Conservation (phyloP, 2,113 vertebrate genomes). For the Pteronura brasiliensis region DNA sequence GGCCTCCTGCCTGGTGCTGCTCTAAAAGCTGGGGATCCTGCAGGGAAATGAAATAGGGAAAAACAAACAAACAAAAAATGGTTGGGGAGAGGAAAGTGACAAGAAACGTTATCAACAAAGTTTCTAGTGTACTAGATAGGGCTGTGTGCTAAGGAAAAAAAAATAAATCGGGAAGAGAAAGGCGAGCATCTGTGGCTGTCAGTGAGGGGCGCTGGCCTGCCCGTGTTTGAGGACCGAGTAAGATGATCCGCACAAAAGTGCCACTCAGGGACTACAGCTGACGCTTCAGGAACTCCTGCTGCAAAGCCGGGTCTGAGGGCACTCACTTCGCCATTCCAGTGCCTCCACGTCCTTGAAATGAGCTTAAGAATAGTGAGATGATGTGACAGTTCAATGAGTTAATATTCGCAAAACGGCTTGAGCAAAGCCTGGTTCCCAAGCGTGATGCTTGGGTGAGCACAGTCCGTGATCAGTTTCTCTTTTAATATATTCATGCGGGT, state of each 20-base stretch:
- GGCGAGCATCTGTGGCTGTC: not conserved
- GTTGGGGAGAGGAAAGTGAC: not conserved
- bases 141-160: not conserved
- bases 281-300: too few species aligned
- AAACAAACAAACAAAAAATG: not conserved
- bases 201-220: not conserved
- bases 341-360: not conserved
- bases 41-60: not conserved
- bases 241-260: not conserved
- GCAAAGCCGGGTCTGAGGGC: not conserved
- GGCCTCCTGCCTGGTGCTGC: not conserved
- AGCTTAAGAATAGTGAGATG: not conserved
- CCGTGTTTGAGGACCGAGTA: not conserved
- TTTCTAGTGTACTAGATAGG: not conserved
- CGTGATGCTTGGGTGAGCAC: not conserved
- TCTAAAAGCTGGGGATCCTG: not conserved
- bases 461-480: not conserved
- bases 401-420: not conserved
- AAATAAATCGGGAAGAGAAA: not conserved
- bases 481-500: not conserved
- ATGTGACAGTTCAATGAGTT: not conserved
- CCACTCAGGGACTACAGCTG: not conserved
- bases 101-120: not conserved
- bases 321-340: not conserved
- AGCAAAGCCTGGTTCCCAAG: not conserved